Evolutionary conservation across 2,888 invertebrate species (phyloP).

Genomic region (Onthophagus sagittarius): DNA sequence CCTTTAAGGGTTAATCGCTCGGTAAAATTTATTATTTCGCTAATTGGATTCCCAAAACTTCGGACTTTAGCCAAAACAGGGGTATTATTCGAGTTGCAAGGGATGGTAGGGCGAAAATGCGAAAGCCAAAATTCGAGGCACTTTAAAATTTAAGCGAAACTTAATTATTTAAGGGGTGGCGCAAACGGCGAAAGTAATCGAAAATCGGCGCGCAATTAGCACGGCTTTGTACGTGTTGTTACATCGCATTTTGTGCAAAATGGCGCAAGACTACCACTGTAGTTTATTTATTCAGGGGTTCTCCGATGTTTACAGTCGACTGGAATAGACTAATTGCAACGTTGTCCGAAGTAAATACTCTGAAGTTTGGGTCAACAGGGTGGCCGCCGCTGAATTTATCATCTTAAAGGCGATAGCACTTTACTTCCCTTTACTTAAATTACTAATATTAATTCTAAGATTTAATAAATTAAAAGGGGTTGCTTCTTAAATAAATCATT

Average conservation of each 20-base stretch:
- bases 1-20: background rate
- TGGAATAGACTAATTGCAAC: background rate
- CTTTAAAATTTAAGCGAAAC: background rate
- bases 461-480: no score
- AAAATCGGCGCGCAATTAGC: background rate
- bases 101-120: background rate
- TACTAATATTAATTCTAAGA: background rate
- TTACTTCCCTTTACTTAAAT: background rate
- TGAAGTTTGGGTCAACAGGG: background rate
- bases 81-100: background rate
- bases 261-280: background rate
- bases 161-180: background rate
- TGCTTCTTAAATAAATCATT: no score
- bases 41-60: background rate
- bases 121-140: background rate
- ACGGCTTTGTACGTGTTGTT: background rate
- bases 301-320: background rate
- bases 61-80: background rate
- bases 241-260: background rate
- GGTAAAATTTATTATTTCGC: background rate
- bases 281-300: background rate
- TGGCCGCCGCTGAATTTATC: background rate
- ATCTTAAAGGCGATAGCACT: background rate
- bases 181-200: background rate
- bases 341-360: background rate